Conservation (phyloP, 1,140 invertebrate genomes). For the Drosophila cardini region DNA sequence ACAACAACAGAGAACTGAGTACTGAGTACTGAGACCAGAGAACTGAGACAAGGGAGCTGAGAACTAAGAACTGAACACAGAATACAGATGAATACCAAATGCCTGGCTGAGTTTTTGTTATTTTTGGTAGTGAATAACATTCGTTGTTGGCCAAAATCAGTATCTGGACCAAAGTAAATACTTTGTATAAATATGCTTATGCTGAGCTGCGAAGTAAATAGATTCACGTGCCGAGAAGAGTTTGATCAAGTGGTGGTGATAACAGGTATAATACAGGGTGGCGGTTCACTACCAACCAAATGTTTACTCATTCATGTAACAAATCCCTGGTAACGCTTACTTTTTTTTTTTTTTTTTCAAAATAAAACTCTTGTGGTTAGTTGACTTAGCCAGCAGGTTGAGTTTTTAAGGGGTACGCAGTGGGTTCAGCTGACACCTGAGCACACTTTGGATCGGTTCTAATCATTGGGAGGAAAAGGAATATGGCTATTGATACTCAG, state of each 20-base stretch:
- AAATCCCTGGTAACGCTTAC: slow-evolving; percentile 34
- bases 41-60: not conserved
- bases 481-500: slow-evolving; percentile 54
- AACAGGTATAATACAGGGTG: slow-evolving; percentile 51
- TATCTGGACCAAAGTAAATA: slow-evolving; percentile 54
- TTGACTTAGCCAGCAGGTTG: slow-evolving; percentile 5
- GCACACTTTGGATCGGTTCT: slow-evolving; percentile 56
- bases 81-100: slow-evolving; percentile 38
- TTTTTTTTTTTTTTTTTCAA: slow-evolving; percentile 10
- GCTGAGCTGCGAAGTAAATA: slow-evolving; percentile 57
- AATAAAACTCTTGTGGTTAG: slow-evolving; percentile 49
- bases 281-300: not conserved
- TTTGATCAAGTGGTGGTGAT: slow-evolving; percentile 59
- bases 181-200: slow-evolving; percentile 60
- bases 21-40: slow-evolving; percentile 18
- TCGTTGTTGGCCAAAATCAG: slow-evolving; percentile 38
- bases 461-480: slow-evolving; percentile 33
- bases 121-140: slow-evolving; percentile 43
- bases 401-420: not conserved
- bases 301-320: slow-evolving; percentile 58
- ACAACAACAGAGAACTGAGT: slow-evolving; percentile 36
- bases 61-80: slow-evolving; percentile 15
- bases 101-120: slow-evolving; percentile 42
- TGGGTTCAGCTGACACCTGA: slow-evolving; percentile 78
- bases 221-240: slow-evolving; percentile 56